Evolutionary conservation across 1,140 invertebrate genomes (phyloP).

Genomic region (Dendroctonus ponderosae): DNA sequence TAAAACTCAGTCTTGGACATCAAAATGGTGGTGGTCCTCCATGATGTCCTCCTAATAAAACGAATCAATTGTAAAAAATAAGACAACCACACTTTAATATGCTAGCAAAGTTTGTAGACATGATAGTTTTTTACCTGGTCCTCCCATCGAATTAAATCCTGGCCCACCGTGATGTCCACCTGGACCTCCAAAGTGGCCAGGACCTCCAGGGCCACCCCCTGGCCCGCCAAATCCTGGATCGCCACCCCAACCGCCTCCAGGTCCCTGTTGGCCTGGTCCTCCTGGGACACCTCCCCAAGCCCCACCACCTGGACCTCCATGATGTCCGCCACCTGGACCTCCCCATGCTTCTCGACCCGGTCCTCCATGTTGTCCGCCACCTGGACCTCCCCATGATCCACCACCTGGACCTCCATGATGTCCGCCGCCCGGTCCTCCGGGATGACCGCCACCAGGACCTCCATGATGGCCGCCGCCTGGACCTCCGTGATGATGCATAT

Average conservation of each 20-base stretch:
- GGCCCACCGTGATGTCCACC: not conserved
- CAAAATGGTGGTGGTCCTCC: not conserved
- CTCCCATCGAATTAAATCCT: not conserved
- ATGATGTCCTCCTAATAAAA: not conserved
- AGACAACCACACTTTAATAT: not conserved
- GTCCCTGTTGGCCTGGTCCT: too few relatives aligned
- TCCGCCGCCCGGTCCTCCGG: not conserved
- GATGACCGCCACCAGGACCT: not conserved
- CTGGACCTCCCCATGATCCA: not conserved
- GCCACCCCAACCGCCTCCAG: not conserved
- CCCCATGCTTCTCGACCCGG: not conserved
- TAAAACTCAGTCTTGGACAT: too few relatives aligned
- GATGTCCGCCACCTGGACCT: not conserved
- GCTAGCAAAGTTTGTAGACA: not conserved
- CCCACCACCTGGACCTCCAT: not conserved
- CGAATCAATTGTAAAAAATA: not conserved
- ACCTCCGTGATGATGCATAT: conserved; percentile 3
- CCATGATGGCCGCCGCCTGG: not conserved
- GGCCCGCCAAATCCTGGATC: not conserved
- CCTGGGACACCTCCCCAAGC: not conserved
- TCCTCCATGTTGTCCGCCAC: conserved; percentile 1
- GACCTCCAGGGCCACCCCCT: conserved; percentile 9
- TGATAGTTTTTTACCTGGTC: too few relatives aligned
- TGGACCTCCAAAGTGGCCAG: not conserved
- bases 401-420: not conserved